Evolutionary conservation across 2,113 vertebrate species (phyloP).

Genomic region (Cyrtonyx montezumae): DNA sequence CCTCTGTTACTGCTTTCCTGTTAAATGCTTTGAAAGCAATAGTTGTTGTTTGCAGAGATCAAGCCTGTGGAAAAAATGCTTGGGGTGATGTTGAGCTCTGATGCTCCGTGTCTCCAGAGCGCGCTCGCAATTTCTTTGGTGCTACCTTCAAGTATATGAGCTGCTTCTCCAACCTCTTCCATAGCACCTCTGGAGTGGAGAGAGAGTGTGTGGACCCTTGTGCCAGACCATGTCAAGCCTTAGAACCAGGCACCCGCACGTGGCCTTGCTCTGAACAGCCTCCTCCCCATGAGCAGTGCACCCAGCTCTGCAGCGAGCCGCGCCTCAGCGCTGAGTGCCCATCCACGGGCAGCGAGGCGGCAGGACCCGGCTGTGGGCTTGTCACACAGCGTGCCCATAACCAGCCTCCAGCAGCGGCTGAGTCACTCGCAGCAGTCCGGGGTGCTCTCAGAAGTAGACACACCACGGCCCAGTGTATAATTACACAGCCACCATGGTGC

Average conservation of each 20-base stretch:
- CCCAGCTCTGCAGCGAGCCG: slow-evolving; percentile 7
- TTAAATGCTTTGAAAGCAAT: background rate
- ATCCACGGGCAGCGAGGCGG: background rate
- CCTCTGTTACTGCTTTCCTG: background rate
- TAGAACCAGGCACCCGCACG: background rate
- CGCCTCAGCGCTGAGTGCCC: background rate
- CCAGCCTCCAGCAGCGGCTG: slow-evolving; percentile 26
- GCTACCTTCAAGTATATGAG: background rate
- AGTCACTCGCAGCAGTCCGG: slow-evolving; percentile 50
- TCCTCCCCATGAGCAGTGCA: background rate
- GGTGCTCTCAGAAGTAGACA: slow-evolving; percentile 66
- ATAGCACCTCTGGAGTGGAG: background rate
- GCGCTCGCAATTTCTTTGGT: background rate
- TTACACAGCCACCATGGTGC: slow-evolving; percentile 32
- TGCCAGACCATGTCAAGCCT: background rate
- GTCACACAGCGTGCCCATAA: slow-evolving; percentile 48
- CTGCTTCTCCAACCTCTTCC: background rate
- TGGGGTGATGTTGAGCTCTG: background rate
- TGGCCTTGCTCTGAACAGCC: background rate
- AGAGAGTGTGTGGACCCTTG: background rate
- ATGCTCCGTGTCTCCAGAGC: background rate
- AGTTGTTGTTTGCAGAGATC: background rate
- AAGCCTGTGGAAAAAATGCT: background rate
- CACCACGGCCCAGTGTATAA: slow-evolving; percentile 23
- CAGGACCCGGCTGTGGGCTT: background rate